Conservation (phyloP, 2,888 invertebrate species). For the Podabrus alpinus region DNA sequence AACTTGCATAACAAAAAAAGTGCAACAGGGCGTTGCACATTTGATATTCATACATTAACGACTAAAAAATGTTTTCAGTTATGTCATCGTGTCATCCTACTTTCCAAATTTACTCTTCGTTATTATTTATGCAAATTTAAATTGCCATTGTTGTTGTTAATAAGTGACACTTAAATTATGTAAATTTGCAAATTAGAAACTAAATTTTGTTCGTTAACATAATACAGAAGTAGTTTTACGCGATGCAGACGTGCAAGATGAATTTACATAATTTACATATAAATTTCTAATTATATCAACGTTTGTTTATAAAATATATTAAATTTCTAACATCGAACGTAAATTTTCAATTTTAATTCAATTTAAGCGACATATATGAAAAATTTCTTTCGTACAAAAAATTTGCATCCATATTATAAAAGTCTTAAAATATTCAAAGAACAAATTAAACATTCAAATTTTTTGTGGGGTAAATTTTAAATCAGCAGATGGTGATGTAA, state of each 20-base stretch:
- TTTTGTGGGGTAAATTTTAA: not conserved
- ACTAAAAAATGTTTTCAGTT: not conserved
- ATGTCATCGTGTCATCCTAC: not conserved
- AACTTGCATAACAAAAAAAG: slow-evolving; percentile 11
- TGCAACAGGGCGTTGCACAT: slow-evolving; percentile 16
- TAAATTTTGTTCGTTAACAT: not conserved
- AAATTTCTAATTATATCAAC: slow-evolving; percentile 1
- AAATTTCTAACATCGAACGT: not conserved
- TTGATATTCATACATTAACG: not conserved
- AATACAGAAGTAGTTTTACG: not conserved
- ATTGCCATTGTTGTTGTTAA: not conserved
- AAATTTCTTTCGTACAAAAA: not conserved
- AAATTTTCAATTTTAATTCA: not conserved
- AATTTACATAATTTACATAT: not conserved
- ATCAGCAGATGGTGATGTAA: not conserved
- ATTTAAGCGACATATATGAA: not conserved
- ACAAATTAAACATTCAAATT: not conserved
- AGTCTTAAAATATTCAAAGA: not conserved
- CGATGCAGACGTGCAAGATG: not conserved
- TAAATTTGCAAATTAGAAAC: not conserved
- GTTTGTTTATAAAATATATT: not conserved
- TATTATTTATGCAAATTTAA: not conserved
- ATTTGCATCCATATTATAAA: not conserved
- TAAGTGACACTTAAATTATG: not conserved
- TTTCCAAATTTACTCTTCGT: not conserved